Evolutionary conservation across 2,113 vertebrate genomes (phyloP).

Genomic region (Ciconia maguari): DNA sequence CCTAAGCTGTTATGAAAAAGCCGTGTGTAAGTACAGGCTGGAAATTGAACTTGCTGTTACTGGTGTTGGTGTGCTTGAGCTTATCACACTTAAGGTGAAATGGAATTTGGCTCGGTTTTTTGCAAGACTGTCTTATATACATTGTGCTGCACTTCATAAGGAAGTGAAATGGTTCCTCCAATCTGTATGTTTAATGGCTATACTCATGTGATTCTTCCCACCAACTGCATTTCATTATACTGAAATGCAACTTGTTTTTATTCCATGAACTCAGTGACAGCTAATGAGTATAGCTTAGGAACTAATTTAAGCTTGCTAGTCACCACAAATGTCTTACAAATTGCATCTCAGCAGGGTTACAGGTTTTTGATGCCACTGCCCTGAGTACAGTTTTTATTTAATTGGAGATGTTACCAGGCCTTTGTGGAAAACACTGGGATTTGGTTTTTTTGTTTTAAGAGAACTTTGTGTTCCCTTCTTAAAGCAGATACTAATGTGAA

Average conservation of each 20-base stretch:
- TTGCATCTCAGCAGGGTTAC: not conserved
- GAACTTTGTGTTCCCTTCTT: not conserved
- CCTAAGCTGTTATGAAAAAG: not conserved
- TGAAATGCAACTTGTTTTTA: not conserved
- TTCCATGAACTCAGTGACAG: not conserved
- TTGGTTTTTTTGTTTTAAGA: not conserved
- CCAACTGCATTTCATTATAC: not conserved
- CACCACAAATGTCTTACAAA: not conserved
- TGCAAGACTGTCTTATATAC: not conserved
- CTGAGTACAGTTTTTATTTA: not conserved
- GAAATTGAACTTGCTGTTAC: not conserved
- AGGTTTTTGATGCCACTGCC: not conserved
- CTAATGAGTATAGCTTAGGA: not conserved
- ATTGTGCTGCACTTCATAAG: not conserved
- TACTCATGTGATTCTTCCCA: not conserved
- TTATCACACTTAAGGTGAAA: not conserved
- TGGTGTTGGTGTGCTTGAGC: not conserved
- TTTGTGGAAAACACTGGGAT: not conserved
- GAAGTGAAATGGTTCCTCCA: not conserved
- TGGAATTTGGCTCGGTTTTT: not conserved
- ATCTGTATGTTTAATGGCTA: not conserved
- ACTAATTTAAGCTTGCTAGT: not conserved
- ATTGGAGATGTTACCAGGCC: not conserved
- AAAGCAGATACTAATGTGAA: not conserved
- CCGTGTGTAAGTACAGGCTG: not conserved